Base-by-base conservation (phyloP, 2,888 invertebrate genomes). In the Pachliopta kotzebuea region DNA sequence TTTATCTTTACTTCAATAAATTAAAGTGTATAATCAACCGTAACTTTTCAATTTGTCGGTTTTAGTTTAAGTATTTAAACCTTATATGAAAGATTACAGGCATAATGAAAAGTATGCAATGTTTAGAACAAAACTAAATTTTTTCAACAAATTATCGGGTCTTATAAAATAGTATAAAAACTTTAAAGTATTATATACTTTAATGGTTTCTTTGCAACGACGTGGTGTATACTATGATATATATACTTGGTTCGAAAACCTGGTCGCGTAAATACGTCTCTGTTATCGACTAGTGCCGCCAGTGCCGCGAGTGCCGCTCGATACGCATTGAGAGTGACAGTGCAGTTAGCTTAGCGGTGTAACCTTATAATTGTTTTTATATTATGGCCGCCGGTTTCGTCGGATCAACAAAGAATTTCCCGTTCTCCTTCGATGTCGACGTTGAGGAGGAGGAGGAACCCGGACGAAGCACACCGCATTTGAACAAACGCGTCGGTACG, bases 391-490 rank as follows among this genome's bases (percentile, higher is more conserved):
- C 83, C 71, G 84, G 86, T 66, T 90, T 85, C 73, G 92, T 92
- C 56, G 92, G 92, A 50, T 90, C 92, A 63, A 92, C 92, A 52
- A 91, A 88, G 74, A 90, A 70, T 71, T 92, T 92, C 71, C 92
- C 92, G 2, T 92, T 92, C 72, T 90, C 92, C 60, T 92, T 92
- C 76, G 92, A 92, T 71, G 77, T 85, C 20, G 90, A 92, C 65
- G 79, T 91, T 11, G 37, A 37, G 0, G 92, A 91, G 56, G 88
- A 88, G 29, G 84, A 85, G 54, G 84, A 84, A 6, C 73, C 76
- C 2, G 83, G 77, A 0, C 71, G 85, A 49, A 75, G 67, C 53
- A 86, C 88, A 2, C 85, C 88, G 11, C 87, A 76, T 63, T 76
- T 87, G 31, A 88, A 76, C 70, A 85, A 86, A 67, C 78, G 90